These are phyloP conservation scores for Drosophila algonquin DNA, from an alignment of 2,888 invertebrate genomes.

Conservation along the genomic window DNA sequence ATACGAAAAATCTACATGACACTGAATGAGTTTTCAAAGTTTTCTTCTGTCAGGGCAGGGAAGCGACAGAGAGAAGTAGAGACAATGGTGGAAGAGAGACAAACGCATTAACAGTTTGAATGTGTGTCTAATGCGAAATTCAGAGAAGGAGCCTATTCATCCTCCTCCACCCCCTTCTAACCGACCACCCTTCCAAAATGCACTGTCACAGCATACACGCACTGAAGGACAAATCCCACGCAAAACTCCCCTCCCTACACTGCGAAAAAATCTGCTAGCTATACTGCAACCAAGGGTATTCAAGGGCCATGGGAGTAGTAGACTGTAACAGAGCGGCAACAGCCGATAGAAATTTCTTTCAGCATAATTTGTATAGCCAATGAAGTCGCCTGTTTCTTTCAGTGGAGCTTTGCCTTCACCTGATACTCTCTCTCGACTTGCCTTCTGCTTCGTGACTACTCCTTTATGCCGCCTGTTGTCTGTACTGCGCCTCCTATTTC, in stretches of 20 bases:
- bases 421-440: neutral
- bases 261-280: slow-evolving; percentile 5
- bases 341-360: too few relatives aligned
- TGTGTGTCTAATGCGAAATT: slow-evolving; percentile 47
- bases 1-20: slow-evolving; percentile 56
- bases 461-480: neutral
- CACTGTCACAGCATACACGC: slow-evolving; percentile 39
- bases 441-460: neutral
- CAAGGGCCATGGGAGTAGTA: too few relatives aligned
- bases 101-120: slow-evolving; percentile 41
- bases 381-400: neutral
- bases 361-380: too few relatives aligned
- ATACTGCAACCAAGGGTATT: too few relatives aligned
- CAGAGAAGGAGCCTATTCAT: neutral
- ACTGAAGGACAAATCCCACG: neutral
- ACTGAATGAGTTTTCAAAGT: slow-evolving; percentile 57
- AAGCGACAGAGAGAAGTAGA: neutral
- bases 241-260: neutral
- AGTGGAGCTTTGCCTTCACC: neutral
- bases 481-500: too few relatives aligned
- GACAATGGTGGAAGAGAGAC: slow-evolving; percentile 1
- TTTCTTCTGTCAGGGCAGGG: slow-evolving; percentile 25
- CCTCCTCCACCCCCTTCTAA: slow-evolving; percentile 4
- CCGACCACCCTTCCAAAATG: slow-evolving; percentile 39
- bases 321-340: too few relatives aligned